Base-by-base conservation (phyloP, 30 jellyfish, hydroid and myxozoan species). In the Mastigias papua region DNA sequence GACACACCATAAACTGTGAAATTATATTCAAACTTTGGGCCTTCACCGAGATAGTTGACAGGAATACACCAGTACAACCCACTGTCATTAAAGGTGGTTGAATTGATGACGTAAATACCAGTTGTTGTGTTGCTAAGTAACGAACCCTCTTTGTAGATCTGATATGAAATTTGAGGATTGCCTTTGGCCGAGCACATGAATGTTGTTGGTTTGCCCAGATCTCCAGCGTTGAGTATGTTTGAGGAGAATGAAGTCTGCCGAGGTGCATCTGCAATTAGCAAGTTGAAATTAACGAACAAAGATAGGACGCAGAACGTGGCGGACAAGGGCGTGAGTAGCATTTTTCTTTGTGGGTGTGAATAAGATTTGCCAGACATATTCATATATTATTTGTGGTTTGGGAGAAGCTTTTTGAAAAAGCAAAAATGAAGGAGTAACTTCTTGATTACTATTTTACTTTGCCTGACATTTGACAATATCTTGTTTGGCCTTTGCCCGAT, bases 51-150 rank as follows among this genome's bases (percentile, higher is more conserved):
- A 73, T 57, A 71, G 60, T 90, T 90, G 7, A 80, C 71, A 28
- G 97, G 93, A 48, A 34, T 69, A 50, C 97, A 90, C 37, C 82
- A 23, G 48, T 90, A 90, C 34, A n/a, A 27, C 19, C 92, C 97
- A 23, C 51, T 76, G 46, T 90, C 93, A 19, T 78, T 13, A 61
- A 76, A 21, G n/a, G 65, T 27, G 16, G 78, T 60, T 10, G 89
- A 61, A 23, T 28, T 32, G 80, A 90, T 75, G 1, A 1, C 29
- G 81, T 32, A 90, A 21, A 48, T 63, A 21, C 93, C 92, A 37
- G 51, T n/a, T 1, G 93, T 81, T 17, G 86, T 29, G 37, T 90
- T 90, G 31, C 82, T 31, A 1, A 80, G 46, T 64, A 90, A 35
- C 0, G 37, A 17, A 5, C 89, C 85, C 20, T 81, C 91, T 64